Conservation (phyloP, 2,888 invertebrate species). For the Synergus itoensis region DNA sequence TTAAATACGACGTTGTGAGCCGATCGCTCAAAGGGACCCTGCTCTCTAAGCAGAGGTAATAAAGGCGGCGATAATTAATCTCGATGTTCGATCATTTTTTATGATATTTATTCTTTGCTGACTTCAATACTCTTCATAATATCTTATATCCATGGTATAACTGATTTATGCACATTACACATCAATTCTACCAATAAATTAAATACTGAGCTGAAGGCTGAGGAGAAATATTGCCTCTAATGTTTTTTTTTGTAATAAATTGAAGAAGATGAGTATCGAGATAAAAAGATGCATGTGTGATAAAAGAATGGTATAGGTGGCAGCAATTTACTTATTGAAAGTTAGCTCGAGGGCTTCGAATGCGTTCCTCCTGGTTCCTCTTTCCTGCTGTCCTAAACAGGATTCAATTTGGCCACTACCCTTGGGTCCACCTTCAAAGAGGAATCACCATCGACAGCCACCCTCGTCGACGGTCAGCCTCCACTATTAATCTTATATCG, state of each 20-base stretch:
- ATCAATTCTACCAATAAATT: background rate
- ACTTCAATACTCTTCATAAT: background rate
- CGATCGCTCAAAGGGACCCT: slow-evolving; percentile 53
- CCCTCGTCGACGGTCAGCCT: slow-evolving; percentile 68
- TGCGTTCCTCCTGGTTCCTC: slow-evolving; percentile 58
- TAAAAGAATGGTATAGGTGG: slow-evolving; percentile 51
- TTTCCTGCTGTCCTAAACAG: slow-evolving; percentile 75
- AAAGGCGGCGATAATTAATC: slow-evolving; percentile 56
- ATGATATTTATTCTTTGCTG: background rate
- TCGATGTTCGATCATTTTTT: slow-evolving; percentile 47
- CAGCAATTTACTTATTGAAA: slow-evolving; percentile 73
- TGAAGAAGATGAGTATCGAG: background rate
- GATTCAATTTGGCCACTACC: slow-evolving; percentile 77
- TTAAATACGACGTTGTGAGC: slow-evolving; percentile 55
- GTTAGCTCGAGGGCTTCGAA: slow-evolving; percentile 64
- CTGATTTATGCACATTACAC: background rate
- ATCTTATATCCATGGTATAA: background rate
- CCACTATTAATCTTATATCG: slow-evolving; percentile 78
- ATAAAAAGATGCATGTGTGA: slow-evolving; percentile 20
- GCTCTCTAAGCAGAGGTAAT: slow-evolving; percentile 51
- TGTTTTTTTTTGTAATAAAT: background rate
- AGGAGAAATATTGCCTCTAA: background rate
- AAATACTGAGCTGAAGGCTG: background rate
- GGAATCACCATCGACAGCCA: slow-evolving; percentile 73
- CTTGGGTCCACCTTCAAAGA: slow-evolving; percentile 77